Conservation (phyloP, 2,113 vertebrate genomes). For the Ictidomys tridecemlineatus region DNA sequence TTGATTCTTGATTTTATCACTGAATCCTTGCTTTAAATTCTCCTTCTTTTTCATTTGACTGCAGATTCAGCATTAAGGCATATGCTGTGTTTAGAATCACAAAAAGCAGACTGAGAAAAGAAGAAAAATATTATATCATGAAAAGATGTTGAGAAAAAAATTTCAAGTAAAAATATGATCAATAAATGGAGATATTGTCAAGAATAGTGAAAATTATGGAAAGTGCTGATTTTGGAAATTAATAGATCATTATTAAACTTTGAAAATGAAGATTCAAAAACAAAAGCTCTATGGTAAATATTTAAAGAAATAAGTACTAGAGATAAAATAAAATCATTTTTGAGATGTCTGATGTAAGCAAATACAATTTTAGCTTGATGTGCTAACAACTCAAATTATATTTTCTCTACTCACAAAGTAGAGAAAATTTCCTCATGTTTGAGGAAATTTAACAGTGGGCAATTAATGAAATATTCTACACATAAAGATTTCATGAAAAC, state of each 20-base stretch:
- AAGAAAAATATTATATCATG: not conserved
- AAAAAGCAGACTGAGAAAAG: not conserved
- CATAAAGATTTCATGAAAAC: not conserved
- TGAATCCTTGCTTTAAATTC: not conserved
- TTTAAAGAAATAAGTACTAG: not conserved
- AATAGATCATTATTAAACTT: not conserved
- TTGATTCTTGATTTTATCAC: not conserved
- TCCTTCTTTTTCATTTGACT: not conserved
- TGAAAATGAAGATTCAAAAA: constrained; percentile 7
- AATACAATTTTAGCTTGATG: not conserved
- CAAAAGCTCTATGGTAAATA: not conserved
- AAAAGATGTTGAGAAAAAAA: not conserved
- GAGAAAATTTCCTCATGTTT: not conserved
- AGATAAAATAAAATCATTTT: not conserved
- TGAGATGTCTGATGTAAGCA: not conserved
- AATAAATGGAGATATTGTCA: not conserved
- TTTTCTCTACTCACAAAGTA: not conserved
- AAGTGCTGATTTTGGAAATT: not conserved
- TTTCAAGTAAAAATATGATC: not conserved
- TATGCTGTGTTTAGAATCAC: not conserved
- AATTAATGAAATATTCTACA: not conserved
- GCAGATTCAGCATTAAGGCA: not conserved
- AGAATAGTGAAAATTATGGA: not conserved
- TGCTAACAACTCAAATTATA: not conserved
- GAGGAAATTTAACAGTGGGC: not conserved